Evolutionary conservation across 2,888 invertebrate genomes (phyloP).

Genomic region (Pterostichus madidus): DNA sequence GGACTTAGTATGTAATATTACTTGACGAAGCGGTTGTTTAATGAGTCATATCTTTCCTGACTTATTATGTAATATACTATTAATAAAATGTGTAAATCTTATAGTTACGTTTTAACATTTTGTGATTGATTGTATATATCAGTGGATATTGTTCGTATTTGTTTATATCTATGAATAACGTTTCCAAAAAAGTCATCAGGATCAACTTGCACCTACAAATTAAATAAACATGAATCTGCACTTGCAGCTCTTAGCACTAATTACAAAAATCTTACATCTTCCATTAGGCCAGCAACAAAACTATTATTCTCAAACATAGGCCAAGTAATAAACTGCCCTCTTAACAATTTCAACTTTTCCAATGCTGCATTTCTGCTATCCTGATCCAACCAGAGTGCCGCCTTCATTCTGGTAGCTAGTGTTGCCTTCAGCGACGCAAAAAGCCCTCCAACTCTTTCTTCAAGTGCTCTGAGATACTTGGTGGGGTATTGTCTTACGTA

Average conservation of each 20-base stretch:
- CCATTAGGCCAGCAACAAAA: constrained; percentile 45
- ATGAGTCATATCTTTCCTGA: too few relatives aligned
- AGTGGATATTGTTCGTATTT: constrained; percentile 72
- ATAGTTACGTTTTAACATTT: constrained; percentile 56
- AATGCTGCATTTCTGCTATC: constrained; percentile 76
- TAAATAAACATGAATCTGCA: constrained; percentile 3
- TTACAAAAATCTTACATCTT: constrained; percentile 36
- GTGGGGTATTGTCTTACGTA: constrained; percentile 77
- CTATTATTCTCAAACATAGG: constrained; percentile 69
- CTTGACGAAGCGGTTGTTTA: too few relatives aligned
- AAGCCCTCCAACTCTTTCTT: constrained; percentile 73
- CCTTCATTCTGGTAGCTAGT: constrained; percentile 75
- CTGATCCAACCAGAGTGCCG: constrained; percentile 77
- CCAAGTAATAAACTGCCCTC: constrained; percentile 77
- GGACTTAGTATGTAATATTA: too few relatives aligned
- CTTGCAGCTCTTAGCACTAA: too few relatives aligned
- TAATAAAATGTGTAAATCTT: too few relatives aligned
- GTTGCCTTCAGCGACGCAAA: constrained; percentile 77
- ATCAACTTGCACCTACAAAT: constrained; percentile 74
- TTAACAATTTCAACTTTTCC: constrained; percentile 75
- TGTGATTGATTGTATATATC: constrained; percentile 65
- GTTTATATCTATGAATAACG: constrained; percentile 75
- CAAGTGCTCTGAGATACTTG: constrained; percentile 72
- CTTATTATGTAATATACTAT: too few relatives aligned
- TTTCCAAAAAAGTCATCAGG: constrained; percentile 77